A percentile compares a stretch with the other conserved stretches of the same genome.
Conservation (phyloP, 2,797 vertebrate genomes). For the Amblyopsis hoosieri region DNA sequence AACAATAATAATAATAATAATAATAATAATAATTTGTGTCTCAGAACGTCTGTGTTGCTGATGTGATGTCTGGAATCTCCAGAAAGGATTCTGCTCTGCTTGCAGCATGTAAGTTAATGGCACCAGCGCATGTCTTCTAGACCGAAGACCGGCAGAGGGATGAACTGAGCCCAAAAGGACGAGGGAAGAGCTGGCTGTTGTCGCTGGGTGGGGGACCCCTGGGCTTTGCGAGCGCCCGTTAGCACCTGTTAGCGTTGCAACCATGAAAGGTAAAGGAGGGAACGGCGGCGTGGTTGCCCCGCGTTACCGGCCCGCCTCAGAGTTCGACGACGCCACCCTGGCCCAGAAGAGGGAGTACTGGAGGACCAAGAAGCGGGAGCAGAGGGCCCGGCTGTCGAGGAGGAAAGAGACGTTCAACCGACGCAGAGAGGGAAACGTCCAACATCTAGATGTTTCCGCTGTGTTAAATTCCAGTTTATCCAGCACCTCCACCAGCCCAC, state of each 20-base stretch:
- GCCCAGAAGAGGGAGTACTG: constrained; percentile 82
- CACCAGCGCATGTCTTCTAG: constrained; percentile 3
- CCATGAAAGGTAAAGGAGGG: constrained; percentile 60
- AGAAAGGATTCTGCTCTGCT: not conserved
- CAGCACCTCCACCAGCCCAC: constrained; percentile 21
- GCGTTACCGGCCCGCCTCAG: constrained; percentile 70
- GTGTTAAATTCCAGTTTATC: constrained; percentile 20
- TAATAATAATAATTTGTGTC: not conserved
- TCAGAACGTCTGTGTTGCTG: constrained; percentile 33
- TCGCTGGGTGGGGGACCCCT: constrained; percentile 42
- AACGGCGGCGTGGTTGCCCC: constrained; percentile 41
- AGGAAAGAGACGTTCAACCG: constrained; percentile 27
- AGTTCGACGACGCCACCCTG: constrained; percentile 74
- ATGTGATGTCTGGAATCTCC: constrained; percentile 41
- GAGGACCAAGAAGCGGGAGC: constrained; percentile 82
- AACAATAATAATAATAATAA: too few relatives aligned
- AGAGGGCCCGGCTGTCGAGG: constrained; percentile 73
- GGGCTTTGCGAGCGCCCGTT: constrained; percentile 39
- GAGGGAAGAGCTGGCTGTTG: constrained; percentile 8
- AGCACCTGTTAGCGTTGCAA: constrained; percentile 69
- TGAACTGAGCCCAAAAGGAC: constrained; percentile 26
- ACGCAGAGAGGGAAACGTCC: constrained; percentile 9
- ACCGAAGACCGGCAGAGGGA: constrained; percentile 18
- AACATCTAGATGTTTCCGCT: not conserved
- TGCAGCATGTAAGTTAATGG: constrained; percentile 17